A percentile compares a stretch with the other conserved stretches of the same genome.
Evolutionary conservation across 1,140 invertebrate species (phyloP).

Genomic region (Neocloeon triangulifer): DNA sequence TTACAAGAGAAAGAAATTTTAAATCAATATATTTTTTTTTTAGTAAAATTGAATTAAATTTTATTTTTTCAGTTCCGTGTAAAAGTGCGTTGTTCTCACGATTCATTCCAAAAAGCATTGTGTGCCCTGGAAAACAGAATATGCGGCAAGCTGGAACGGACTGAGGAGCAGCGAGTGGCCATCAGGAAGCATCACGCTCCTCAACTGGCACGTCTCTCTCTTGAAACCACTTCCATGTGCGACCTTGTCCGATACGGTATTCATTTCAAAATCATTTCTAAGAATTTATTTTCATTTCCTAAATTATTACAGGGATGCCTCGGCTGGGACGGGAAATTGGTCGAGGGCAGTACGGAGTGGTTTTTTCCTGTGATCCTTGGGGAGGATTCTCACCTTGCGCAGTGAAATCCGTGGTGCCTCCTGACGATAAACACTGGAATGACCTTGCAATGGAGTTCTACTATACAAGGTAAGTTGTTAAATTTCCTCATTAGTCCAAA

Average conservation of each 20-base stretch:
- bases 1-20: too few species aligned
- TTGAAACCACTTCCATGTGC: slow-evolving; percentile 66
- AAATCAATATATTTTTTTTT: too few species aligned
- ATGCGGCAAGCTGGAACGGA: slow-evolving; percentile 48
- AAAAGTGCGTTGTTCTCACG: slow-evolving; percentile 38
- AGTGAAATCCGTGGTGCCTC: slow-evolving; percentile 76
- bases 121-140: slow-evolving; percentile 43
- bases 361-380: slow-evolving; percentile 66
- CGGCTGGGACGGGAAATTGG: slow-evolving; percentile 61
- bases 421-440: slow-evolving; percentile 79
- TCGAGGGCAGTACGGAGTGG: slow-evolving; percentile 80
- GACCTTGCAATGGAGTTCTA: slow-evolving; percentile 84
- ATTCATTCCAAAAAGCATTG: slow-evolving; percentile 40
- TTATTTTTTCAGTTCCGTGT: slow-evolving; percentile 31
- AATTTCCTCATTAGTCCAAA: background rate
- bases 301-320: slow-evolving; percentile 60
- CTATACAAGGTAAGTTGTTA: slow-evolving; percentile 37
- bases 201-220: slow-evolving; percentile 51
- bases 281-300: slow-evolving; percentile 1
- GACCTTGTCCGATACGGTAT: slow-evolving; percentile 44
- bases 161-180: slow-evolving; percentile 53
- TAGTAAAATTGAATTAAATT: too few species aligned
- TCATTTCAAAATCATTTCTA: slow-evolving; percentile 1
- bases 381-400: slow-evolving; percentile 44
- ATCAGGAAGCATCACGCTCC: slow-evolving; percentile 64